Evolutionary conservation across 1,140 invertebrate genomes (phyloP).

Genomic region (Sitobion miscanthi): DNA sequence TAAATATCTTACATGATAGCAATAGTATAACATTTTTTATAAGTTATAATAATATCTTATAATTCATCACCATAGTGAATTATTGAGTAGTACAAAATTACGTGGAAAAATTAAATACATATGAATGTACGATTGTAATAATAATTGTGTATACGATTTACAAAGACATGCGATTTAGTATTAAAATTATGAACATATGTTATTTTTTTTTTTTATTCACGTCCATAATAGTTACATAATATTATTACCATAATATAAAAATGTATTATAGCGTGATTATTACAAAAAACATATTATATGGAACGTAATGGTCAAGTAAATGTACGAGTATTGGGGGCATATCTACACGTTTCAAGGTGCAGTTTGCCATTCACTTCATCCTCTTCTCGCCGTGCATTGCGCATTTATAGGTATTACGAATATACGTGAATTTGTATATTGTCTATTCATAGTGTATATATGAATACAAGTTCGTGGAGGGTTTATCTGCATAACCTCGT

Average conservation of each 20-base stretch:
- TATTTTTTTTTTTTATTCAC: neutral
- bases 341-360: conserved; percentile 12
- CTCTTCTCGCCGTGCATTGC: neutral
- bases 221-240: neutral
- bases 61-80: neutral
- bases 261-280: neutral
- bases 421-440: neutral
- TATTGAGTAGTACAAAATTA: neutral
- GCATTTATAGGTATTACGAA: neutral
- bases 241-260: neutral
- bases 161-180: neutral
- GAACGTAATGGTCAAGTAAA: neutral
- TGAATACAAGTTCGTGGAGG: neutral
- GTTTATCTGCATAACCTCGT: conserved; percentile 50
- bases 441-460: neutral
- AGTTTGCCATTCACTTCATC: neutral
- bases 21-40: too few species aligned
- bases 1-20: too few species aligned
- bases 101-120: neutral
- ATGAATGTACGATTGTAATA: neutral
- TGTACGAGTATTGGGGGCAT: too few species aligned
- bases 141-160: neutral
- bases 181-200: neutral
- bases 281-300: neutral
- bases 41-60: neutral